Conservation (phyloP, 1,140 invertebrate species). For the Drosophila chauvacae region DNA sequence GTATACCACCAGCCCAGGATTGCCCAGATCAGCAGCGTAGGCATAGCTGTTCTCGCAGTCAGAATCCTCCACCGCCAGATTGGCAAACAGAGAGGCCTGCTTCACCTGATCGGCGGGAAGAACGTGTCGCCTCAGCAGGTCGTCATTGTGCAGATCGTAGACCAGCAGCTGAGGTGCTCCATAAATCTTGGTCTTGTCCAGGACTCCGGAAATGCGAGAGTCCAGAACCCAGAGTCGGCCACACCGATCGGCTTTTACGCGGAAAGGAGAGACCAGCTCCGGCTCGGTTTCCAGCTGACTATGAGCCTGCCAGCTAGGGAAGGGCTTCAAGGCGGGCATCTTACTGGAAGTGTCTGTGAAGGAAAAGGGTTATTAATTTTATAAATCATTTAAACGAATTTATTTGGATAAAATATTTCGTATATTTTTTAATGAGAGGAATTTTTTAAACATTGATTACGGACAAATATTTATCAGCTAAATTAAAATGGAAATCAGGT, state of each 20-base stretch:
- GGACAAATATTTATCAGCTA: no score
- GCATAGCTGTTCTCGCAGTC: constrained; percentile 89
- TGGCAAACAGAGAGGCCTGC: constrained; percentile 90
- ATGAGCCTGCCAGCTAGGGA: constrained; percentile 91
- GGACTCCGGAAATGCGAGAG: constrained; percentile 88
- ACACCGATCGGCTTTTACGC: constrained; percentile 90
- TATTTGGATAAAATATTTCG: background rate
- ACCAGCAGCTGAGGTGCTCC: constrained; percentile 88
- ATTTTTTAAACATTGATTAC: background rate
- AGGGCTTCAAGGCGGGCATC: constrained; percentile 89
- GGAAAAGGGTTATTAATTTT: background rate
- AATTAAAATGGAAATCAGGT: background rate
- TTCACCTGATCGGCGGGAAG: constrained; percentile 88
- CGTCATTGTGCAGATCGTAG: constrained; percentile 90
- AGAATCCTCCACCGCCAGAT: constrained; percentile 89
- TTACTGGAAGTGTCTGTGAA: constrained; percentile 87
- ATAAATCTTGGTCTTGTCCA: constrained; percentile 85
- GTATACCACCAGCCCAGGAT: constrained; percentile 89
- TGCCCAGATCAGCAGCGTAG: constrained; percentile 88
- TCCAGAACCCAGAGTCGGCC: constrained; percentile 91
- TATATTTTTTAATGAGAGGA: background rate
- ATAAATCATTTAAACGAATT: no score
- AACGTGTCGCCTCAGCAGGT: constrained; percentile 87
- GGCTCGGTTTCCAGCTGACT: constrained; percentile 85
- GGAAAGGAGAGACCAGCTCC: constrained; percentile 90